Percentiles rank a stretch among this genome's conserved stretches.
Evolutionary conservation across 2,797 vertebrate species (phyloP).

Genomic region (Ctenopoma multispine): DNA sequence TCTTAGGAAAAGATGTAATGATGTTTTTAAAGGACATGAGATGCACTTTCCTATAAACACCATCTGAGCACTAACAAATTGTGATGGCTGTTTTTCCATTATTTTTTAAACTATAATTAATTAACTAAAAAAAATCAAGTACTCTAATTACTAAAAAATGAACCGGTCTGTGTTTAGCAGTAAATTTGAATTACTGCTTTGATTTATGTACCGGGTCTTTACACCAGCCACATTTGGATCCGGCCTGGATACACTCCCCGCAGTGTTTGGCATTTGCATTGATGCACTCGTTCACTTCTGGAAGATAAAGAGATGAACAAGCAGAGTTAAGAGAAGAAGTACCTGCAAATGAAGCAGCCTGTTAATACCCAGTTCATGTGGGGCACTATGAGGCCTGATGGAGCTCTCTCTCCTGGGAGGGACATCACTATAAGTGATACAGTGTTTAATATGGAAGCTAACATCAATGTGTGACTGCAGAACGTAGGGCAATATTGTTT

Average conservation of each 20-base stretch:
- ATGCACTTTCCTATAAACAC: no score
- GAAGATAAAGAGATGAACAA: slow-evolving; percentile 62
- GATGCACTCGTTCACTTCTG: slow-evolving; percentile 96
- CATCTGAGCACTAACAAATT: no score
- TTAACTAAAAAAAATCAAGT: no score
- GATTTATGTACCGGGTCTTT: slow-evolving; percentile 89
- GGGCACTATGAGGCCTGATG: slow-evolving; percentile 45
- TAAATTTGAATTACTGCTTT: neutral
- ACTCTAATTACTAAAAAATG: no score
- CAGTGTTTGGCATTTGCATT: slow-evolving; percentile 95
- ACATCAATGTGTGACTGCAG: slow-evolving; percentile 20
- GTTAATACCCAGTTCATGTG: slow-evolving; percentile 63
- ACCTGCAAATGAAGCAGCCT: slow-evolving; percentile 59
- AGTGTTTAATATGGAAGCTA: slow-evolving; percentile 3
- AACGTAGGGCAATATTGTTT: neutral
- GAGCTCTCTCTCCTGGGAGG: slow-evolving; percentile 9
- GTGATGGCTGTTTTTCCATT: no score
- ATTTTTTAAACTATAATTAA: no score
- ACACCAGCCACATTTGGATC: slow-evolving; percentile 98
- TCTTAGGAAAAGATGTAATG: no score
- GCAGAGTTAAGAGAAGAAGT: slow-evolving; percentile 48
- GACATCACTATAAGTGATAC: slow-evolving; percentile 17
- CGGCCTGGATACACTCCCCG: slow-evolving; percentile 96
- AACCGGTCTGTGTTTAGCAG: no score
- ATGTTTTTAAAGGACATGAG: no score